Evolutionary conservation across 1,140 invertebrate genomes (phyloP).

Genomic region (Aphaenogaster ashmeadi): DNA sequence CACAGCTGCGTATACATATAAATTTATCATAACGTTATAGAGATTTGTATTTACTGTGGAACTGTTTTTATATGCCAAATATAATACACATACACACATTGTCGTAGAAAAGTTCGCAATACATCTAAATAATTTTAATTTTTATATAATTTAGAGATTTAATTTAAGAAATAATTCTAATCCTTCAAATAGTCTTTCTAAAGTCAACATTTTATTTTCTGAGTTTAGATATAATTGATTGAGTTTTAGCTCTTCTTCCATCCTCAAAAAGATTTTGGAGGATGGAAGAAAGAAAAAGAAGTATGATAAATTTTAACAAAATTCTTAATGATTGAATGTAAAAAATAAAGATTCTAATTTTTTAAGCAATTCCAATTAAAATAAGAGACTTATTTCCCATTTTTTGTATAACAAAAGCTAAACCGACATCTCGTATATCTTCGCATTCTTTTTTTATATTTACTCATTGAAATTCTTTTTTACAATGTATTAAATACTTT

Average conservation of each 20-base stretch:
- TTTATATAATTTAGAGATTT: neutral
- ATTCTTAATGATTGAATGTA: neutral
- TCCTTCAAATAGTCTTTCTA: neutral
- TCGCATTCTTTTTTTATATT: neutral
- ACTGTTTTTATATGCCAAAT: neutral
- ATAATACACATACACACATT: neutral
- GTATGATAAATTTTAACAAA: neutral
- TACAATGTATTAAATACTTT: neutral
- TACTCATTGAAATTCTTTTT: neutral
- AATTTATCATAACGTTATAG: constrained; percentile 8
- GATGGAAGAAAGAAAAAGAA: neutral
- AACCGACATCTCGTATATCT: neutral
- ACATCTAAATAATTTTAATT: neutral
- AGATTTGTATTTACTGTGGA: neutral
- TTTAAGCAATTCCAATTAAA: neutral
- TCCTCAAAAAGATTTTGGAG: neutral
- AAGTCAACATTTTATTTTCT: neutral
- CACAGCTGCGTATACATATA: neutral
- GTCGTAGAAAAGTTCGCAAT: neutral
- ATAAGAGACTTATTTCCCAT: neutral
- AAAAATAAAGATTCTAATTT: neutral
- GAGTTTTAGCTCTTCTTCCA: neutral
- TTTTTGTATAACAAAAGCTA: neutral
- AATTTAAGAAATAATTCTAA: neutral
- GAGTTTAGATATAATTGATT: neutral